These are phyloP conservation scores for Umimayanthus chanpuru DNA, from an alignment of 92 coral and sea anemone genomes.

Conservation along the genomic window DNA sequence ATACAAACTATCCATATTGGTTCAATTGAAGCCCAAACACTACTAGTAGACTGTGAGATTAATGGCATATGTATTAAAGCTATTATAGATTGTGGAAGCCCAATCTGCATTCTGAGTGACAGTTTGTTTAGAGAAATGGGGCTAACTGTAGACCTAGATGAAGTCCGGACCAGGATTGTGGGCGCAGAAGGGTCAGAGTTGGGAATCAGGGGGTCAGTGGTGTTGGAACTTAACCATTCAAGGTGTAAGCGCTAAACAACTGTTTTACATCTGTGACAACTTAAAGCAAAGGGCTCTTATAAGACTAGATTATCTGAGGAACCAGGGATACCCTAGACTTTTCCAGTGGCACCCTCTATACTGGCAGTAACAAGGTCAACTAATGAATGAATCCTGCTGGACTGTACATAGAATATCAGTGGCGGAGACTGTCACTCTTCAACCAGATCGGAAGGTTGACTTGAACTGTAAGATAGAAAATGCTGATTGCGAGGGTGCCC, in stretches of 20 bases:
- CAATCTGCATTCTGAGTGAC: no score
- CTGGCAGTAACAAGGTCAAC: no score
- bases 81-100: slow-evolving; percentile 48
- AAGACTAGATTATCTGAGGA: slow-evolving; percentile 23
- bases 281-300: slow-evolving; percentile 34
- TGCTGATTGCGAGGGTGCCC: slow-evolving; percentile 26
- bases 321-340: slow-evolving; percentile 33
- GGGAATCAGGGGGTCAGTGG: slow-evolving; percentile 26
- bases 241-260: slow-evolving; percentile 19
- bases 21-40: slow-evolving; percentile 14
- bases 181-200: no score
- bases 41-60: slow-evolving; percentile 31
- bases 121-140: no score
- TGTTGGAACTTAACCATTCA: slow-evolving; percentile 2
- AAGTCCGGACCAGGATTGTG: slow-evolving; percentile 32
- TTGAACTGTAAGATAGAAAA: slow-evolving; percentile 12
- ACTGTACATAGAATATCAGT: slow-evolving; percentile 32
- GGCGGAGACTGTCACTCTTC: slow-evolving; percentile 30
- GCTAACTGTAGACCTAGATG: neutral
- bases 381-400: neutral
- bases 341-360: slow-evolving; percentile 24
- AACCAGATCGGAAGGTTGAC: slow-evolving; percentile 28
- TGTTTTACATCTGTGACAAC: slow-evolving; percentile 35
- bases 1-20: slow-evolving; percentile 40
- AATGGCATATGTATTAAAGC: slow-evolving; percentile 28